These are phyloP conservation scores for Cotesia vestalis DNA, from an alignment of 1,140 invertebrate species.

Conservation along the genomic window DNA sequence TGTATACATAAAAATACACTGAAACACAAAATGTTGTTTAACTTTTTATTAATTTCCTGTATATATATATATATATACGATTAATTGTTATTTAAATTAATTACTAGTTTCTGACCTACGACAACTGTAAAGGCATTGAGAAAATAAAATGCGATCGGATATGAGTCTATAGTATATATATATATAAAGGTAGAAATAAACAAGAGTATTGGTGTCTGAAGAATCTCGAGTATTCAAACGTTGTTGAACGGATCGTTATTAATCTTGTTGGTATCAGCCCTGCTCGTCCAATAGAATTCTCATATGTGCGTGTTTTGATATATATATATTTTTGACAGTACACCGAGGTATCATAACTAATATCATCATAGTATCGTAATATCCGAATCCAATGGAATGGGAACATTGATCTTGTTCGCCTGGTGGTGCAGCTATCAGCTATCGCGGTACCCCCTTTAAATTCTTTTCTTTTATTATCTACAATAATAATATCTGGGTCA, in stretches of 20 bases:
- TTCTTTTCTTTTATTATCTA: not conserved
- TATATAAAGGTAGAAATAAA: too few relatives aligned
- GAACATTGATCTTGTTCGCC: not conserved
- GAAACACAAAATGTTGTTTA: too few relatives aligned
- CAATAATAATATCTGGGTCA: not conserved
- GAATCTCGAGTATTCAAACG: not conserved
- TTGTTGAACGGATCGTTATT: not conserved
- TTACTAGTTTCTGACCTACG: not conserved
- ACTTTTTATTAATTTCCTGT: too few relatives aligned
- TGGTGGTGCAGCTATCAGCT: too few relatives aligned
- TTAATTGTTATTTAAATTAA: too few relatives aligned
- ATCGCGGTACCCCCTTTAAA: not conserved
- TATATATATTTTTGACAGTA: conserved; percentile 4
- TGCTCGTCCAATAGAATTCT: too few relatives aligned
- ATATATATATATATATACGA: too few relatives aligned
- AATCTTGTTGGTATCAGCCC: not conserved
- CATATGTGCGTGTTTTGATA: too few relatives aligned
- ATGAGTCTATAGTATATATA: too few relatives aligned
- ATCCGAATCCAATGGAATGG: conserved; percentile 21
- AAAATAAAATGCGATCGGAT: not conserved
- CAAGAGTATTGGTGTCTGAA: too few relatives aligned
- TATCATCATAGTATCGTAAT: not conserved
- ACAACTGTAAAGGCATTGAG: not conserved
- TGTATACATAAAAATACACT: too few relatives aligned
- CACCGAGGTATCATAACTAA: conserved; percentile 11